Evolutionary conservation across 1,140 invertebrate species (phyloP), one percentile per base, ranked within the genome.

Genomic region (Drosophila willistoni): DNA sequence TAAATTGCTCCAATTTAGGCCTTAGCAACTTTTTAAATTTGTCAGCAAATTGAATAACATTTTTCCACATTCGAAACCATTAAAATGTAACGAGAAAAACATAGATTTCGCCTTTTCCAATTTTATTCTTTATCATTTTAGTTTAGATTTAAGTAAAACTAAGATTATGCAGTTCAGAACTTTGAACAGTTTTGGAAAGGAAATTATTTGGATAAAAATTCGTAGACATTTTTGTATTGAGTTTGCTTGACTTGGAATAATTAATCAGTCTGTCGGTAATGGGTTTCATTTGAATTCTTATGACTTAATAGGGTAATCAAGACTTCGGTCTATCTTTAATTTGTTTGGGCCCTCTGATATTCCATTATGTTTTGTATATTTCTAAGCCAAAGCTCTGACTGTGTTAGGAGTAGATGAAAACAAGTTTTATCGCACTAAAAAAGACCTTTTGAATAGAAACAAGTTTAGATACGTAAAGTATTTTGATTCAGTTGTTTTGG

Each of bases 401-500:
- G 44, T 22, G 17, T 51, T 51, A 51, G 44, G 9, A 51, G 44
- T 51, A 51, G 44, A 51, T 51, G n/a, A 19, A 51, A 51, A 51
- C 44, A 22, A 51, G 44, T 51, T 51, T 51, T 51, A 51, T 51
- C 17, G 44, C 44, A 51, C 44, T 51, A 51, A 51, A 51, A 51
- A 51, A 51, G 44, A 51, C 44, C 44, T 51, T 44, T 22, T 51
- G 44, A 22, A 22, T 51, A 22, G 44, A 51, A 51, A 51, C 44
- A 51, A 51, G 44, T 51, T 51, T 51, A 51, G 44, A 51, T 51
- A 51, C 17, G 44, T 51, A 19, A 51, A 51, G 44, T 22, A 51
- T 68, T 74, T 75, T 33, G n/a, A n/a, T 47, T 36, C n/a, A 25
- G 29, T 75, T 62, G 51, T 75, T 75, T 64, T 62, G 56, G 56